These are phyloP conservation scores for Nomada lathburiana DNA, from an alignment of 2,888 invertebrate genomes.

Conservation along the genomic window DNA sequence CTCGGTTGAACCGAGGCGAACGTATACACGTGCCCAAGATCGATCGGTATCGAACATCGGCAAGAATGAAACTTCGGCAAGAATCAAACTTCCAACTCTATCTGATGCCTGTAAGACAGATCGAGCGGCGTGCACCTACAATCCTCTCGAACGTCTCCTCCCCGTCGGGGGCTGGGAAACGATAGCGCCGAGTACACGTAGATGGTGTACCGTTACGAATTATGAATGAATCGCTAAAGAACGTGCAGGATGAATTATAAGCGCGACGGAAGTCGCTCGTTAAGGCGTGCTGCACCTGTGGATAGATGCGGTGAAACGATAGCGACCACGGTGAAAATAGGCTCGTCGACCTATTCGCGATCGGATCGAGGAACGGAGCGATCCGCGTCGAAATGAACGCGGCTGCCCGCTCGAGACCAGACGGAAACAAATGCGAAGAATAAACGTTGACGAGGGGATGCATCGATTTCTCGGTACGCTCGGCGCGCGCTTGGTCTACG, in stretches of 20 bases:
- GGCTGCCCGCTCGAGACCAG: not conserved
- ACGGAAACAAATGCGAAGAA: constrained; percentile 33
- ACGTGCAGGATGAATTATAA: constrained; percentile 59
- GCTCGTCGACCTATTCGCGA: constrained; percentile 40
- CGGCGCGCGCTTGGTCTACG: constrained; percentile 78
- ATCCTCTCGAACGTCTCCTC: too few species aligned
- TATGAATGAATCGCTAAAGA: constrained; percentile 60
- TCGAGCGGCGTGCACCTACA: not conserved
- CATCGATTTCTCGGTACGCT: constrained; percentile 75
- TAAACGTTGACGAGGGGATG: constrained; percentile 18
- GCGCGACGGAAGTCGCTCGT: constrained; percentile 65
- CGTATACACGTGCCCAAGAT: not conserved
- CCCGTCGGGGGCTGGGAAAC: not conserved
- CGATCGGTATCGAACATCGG: not conserved
- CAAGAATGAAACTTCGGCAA: not conserved
- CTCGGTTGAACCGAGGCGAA: too few species aligned
- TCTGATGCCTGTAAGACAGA: not conserved
- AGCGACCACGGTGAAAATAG: constrained; percentile 71
- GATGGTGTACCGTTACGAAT: constrained; percentile 59
- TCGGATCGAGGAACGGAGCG: constrained; percentile 24
- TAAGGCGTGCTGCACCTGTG: constrained; percentile 65
- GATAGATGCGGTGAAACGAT: constrained; percentile 57
- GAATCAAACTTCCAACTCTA: not conserved
- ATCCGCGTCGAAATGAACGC: not conserved
- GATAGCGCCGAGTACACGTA: not conserved